Evolutionary conservation across 2,888 invertebrate genomes (phyloP).

Genomic region (Eulithis testata): DNA sequence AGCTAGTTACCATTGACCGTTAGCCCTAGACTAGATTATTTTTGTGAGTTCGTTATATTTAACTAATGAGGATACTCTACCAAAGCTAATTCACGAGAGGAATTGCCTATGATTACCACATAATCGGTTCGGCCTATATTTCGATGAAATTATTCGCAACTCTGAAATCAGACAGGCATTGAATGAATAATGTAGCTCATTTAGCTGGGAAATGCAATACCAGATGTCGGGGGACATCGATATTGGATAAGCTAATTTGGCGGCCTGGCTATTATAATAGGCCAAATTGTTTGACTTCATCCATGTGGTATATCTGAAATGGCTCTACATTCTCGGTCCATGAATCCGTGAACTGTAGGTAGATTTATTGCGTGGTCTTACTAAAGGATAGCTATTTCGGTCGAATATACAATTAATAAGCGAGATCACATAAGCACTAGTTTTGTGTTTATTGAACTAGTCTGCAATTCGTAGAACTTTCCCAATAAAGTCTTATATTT

Average conservation of each 20-base stretch:
- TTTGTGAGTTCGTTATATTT: no score
- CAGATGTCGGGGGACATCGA: conserved; percentile 48
- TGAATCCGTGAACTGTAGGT: background rate
- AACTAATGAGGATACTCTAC: no score
- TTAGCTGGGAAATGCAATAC: conserved; percentile 45
- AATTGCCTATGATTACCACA: conserved; percentile 21
- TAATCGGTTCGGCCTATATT: conserved; percentile 16
- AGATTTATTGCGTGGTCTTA: no score
- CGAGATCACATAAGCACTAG: no score
- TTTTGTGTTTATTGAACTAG: no score
- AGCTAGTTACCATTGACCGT: no score
- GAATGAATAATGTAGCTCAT: conserved; percentile 54
- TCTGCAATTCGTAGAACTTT: no score
- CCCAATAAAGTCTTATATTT: no score
- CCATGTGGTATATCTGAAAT: conserved; percentile 38
- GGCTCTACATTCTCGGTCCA: conserved; percentile 13
- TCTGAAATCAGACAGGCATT: conserved; percentile 43
- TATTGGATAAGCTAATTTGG: conserved; percentile 52
- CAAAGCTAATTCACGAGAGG: conserved; percentile 8
- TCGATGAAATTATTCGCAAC: conserved; percentile 41
- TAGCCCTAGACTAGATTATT: no score
- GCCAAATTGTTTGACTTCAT: conserved; percentile 47
- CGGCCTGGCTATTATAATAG: conserved; percentile 44
- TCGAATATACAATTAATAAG: no score
- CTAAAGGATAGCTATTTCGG: no score